Percentiles rank a stretch among this genome's conserved stretches.
Conservation (phyloP, 2,888 invertebrate species). For the Lysandra coridon region DNA sequence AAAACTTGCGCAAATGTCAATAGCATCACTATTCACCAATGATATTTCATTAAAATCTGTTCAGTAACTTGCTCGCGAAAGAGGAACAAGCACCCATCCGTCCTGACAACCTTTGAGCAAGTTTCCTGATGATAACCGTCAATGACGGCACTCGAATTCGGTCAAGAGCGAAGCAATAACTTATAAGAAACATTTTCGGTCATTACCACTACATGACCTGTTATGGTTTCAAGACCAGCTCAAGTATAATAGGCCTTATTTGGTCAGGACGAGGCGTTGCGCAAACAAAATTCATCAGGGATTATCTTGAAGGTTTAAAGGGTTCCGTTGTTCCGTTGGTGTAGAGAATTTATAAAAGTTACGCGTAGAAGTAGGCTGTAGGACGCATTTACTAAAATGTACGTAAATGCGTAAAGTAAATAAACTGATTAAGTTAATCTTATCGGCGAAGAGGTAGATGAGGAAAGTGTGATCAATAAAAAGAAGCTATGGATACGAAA, state of each 20-base stretch:
- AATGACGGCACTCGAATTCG: conserved; percentile 21
- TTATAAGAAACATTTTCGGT: conserved; percentile 18
- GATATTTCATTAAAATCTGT: too few relatives aligned
- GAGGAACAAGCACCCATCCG: too few relatives aligned
- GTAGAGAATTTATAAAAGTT: not conserved
- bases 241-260: conserved; percentile 3
- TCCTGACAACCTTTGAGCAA: not conserved
- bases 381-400: too few relatives aligned
- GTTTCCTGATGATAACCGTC: not conserved
- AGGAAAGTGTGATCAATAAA: too few relatives aligned
- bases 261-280: not conserved
- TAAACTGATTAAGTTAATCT: too few relatives aligned
- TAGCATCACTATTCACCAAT: too few relatives aligned
- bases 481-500: too few relatives aligned
- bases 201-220: not conserved
- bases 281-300: not conserved
- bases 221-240: conserved; percentile 15
- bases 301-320: not conserved
- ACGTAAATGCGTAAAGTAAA: too few relatives aligned
- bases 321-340: not conserved
- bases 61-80: too few relatives aligned
- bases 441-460: too few relatives aligned
- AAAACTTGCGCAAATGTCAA: too few relatives aligned
- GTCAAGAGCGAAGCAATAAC: conserved; percentile 15
- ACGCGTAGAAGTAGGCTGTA: too few relatives aligned